These are phyloP conservation scores for rabbit (Oryctolagus cuniculus) DNA, from an alignment of 2,113 vertebrate species.

Conservation along the genomic window mOryCun1.1 NC_091432.1:118139501-118140000, in stretches of 20 bases:
- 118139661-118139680: background rate
- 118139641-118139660: background rate
- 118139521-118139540: background rate
- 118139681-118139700: background rate
- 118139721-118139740: background rate
- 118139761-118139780: background rate
- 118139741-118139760: background rate
- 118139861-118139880: no score
- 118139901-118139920: background rate
- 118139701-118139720: background rate
- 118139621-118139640: background rate
- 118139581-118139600: background rate
- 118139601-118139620: background rate
- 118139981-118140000: background rate
- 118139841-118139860: background rate
- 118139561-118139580: no score
- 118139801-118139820: background rate
- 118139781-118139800: background rate
- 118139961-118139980: background rate
- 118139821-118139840: no score
- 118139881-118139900: no score
- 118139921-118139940: background rate
- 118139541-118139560: background rate
- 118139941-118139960: background rate
- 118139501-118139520: background rate